Evolutionary conservation across 2,113 vertebrate genomes (phyloP).

Genomic region (Cyanoramphus novaezelandiae): DNA sequence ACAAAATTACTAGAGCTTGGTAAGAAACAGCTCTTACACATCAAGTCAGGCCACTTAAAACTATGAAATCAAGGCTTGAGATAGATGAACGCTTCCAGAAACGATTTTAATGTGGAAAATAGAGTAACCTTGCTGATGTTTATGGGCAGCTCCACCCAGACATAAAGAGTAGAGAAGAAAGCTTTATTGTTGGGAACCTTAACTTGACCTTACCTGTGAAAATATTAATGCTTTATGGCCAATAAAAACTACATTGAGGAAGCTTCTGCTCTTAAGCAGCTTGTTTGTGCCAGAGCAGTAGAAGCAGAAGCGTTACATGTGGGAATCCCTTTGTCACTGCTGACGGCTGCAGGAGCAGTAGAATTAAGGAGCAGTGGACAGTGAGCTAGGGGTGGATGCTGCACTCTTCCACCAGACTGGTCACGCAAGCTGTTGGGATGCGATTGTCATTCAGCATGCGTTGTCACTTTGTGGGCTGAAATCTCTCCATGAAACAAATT

Average conservation of each 20-base stretch:
- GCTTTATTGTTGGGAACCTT: background rate
- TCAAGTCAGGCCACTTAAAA: background rate
- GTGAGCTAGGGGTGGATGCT: background rate
- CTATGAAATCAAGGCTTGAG: background rate
- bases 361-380: background rate
- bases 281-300: background rate
- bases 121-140: background rate
- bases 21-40: background rate
- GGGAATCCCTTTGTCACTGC: background rate
- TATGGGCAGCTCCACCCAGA: background rate
- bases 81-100: background rate
- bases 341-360: background rate
- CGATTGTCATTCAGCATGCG: background rate
- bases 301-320: background rate
- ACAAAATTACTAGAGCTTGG: background rate
- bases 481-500: background rate
- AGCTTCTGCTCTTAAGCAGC: background rate
- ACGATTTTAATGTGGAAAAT: background rate
- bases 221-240: background rate
- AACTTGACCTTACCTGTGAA: background rate
- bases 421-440: background rate
- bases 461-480: background rate
- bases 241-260: background rate
- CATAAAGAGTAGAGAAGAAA: background rate
- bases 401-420: background rate